Evolutionary conservation across 2,888 invertebrate genomes (phyloP).

Genomic region (Drosophila neotestacea): DNA sequence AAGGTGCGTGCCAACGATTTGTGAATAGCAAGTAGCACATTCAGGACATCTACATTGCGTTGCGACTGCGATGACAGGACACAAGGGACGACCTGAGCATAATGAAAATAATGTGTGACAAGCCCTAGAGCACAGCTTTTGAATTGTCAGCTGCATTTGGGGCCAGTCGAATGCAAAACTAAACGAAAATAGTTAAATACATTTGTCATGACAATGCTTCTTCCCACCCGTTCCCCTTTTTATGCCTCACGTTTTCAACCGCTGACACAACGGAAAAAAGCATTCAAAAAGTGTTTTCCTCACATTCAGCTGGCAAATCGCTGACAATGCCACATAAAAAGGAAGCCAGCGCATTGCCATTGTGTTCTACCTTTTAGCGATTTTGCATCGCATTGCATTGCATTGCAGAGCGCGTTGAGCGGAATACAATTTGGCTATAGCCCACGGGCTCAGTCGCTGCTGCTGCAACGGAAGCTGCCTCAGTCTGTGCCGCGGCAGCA

Average conservation of each 20-base stretch:
- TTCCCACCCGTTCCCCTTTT: neutral
- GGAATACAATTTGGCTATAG: conserved; percentile 79
- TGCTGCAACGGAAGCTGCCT: conserved; percentile 17
- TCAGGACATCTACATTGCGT: conserved; percentile 22
- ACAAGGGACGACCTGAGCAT: conserved; percentile 63
- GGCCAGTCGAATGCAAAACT: conserved; percentile 55
- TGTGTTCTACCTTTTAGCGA: conserved; percentile 79
- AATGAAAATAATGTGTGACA: conserved; percentile 81
- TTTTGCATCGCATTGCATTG: conserved; percentile 69
- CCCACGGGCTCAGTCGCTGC: conserved; percentile 33
- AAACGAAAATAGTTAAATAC: conserved; percentile 80
- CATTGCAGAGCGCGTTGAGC: conserved; percentile 65
- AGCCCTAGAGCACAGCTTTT: conserved; percentile 68
- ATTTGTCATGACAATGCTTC: conserved; percentile 79
- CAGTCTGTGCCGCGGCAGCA: conserved; percentile 14
- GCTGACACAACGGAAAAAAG: conserved; percentile 46
- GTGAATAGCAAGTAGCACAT: conserved; percentile 52
- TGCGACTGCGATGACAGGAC: conserved; percentile 40
- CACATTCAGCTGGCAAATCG: conserved; percentile 77
- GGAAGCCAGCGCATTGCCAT: conserved; percentile 52
- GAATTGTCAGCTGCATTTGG: conserved; percentile 58
- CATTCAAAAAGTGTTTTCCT: conserved; percentile 73
- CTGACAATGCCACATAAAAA: conserved; percentile 77
- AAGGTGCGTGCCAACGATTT: conserved; percentile 75
- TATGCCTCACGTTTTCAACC: neutral